Evolutionary conservation across 2,797 vertebrate species (phyloP).

Genomic region (Monodelphis domestica): DNA sequence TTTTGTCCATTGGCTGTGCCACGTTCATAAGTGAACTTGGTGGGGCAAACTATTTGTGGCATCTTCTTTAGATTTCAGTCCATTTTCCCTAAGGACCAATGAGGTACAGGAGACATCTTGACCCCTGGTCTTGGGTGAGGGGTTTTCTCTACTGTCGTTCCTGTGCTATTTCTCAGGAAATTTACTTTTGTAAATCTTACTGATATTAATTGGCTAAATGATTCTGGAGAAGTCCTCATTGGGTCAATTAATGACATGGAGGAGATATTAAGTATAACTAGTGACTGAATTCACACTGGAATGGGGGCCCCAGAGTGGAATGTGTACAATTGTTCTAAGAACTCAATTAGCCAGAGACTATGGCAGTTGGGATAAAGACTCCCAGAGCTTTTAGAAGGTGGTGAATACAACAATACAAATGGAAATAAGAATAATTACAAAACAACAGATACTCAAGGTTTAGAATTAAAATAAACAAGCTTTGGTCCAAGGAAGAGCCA

Average conservation of each 20-base stretch:
- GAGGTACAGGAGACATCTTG: no score
- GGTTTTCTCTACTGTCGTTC: neutral
- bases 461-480: neutral
- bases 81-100: neutral
- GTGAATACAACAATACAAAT: neutral
- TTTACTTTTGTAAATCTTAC: neutral
- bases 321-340: neutral
- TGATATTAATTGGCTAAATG: neutral
- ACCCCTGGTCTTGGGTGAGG: neutral
- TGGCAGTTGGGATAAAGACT: neutral
- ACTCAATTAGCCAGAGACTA: neutral
- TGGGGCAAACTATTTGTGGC: neutral
- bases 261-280: neutral
- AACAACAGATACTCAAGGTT: neutral
- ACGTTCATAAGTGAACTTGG: neutral
- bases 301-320: neutral
- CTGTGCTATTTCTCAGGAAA: neutral
- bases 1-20: neutral
- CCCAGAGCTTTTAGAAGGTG: neutral
- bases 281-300: neutral
- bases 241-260: neutral
- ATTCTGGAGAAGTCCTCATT: neutral
- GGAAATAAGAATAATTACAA: neutral
- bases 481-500: neutral
- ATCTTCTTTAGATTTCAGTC: neutral